These are phyloP conservation scores for Aphaenogaster ashmeadi DNA, from an alignment of 1,140 invertebrate species.

Conservation along the genomic window DNA sequence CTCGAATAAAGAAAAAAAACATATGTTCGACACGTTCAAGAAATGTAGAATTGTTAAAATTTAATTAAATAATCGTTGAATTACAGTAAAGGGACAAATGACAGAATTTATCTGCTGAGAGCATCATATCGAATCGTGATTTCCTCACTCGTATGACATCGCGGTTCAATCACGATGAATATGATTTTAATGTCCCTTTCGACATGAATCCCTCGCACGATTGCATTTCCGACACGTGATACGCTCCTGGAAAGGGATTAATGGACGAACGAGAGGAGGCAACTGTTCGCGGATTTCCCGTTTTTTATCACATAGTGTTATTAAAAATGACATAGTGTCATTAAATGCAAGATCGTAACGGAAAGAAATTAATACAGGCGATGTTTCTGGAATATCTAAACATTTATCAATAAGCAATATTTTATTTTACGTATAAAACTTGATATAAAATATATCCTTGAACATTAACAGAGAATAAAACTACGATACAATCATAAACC, in stretches of 20 bases:
- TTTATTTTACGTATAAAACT: background rate
- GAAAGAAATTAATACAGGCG: background rate
- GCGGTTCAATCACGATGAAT: conserved; percentile 45
- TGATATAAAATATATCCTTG: background rate
- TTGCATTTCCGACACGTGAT: conserved; percentile 55
- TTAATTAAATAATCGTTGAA: conserved; percentile 17
- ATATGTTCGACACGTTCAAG: background rate
- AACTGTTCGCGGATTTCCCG: background rate
- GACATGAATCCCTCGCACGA: conserved; percentile 33
- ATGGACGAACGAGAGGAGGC: conserved; percentile 34
- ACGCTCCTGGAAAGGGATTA: conserved; percentile 34
- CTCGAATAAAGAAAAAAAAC: background rate
- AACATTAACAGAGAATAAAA: background rate
- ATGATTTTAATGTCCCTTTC: conserved; percentile 57
- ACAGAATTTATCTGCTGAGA: conserved; percentile 24
- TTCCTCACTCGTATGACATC: conserved; percentile 31
- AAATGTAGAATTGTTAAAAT: background rate
- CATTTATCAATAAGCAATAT: background rate
- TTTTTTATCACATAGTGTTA: conserved; percentile 11
- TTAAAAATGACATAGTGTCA: conserved; percentile 18
- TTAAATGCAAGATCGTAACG: conserved; percentile 8
- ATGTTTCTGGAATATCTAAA: background rate
- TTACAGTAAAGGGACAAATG: conserved; percentile 11
- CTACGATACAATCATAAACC: background rate
- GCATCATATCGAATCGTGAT: conserved; percentile 32